Evolutionary conservation across 37 sponge, comb jelly and placozoan species (phyloP).

Genomic region (Haliclona indistincta): DNA sequence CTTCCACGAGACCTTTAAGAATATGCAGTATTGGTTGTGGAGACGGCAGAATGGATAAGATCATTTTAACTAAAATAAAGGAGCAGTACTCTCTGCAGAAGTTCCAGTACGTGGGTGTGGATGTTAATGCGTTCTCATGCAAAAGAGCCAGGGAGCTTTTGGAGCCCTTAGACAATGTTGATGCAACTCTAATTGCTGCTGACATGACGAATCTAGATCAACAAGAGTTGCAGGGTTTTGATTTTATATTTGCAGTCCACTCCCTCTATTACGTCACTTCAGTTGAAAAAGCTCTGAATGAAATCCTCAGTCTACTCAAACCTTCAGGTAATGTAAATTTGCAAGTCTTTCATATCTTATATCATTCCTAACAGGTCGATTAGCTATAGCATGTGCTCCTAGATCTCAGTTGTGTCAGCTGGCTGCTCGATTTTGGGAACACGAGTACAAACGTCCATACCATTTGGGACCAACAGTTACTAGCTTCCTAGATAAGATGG

Average conservation of each 20-base stretch:
- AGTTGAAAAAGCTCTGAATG: neutral
- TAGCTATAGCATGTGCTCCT: too few relatives aligned
- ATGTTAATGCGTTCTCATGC: slow-evolving; percentile 7
- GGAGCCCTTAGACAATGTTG: neutral
- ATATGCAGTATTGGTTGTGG: slow-evolving; percentile 10
- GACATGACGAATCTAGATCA: neutral
- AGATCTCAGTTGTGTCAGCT: too few relatives aligned
- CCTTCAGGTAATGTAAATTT: neutral
- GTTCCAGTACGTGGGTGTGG: neutral
- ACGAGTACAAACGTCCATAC: neutral
- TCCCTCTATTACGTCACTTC: neutral
- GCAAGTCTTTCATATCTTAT: too few relatives aligned
- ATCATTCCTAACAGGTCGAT: too few relatives aligned
- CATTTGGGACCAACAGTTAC: neutral
- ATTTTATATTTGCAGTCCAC: neutral
- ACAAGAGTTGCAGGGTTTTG: neutral
- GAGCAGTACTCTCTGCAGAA: neutral
- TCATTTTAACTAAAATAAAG: neutral
- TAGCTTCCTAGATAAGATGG: neutral
- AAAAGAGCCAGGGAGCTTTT: neutral
- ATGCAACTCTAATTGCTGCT: neutral
- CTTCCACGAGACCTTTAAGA: neutral
- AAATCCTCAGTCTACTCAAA: neutral
- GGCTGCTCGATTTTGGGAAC: neutral
- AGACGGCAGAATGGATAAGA: neutral